Evolutionary conservation across 1,140 invertebrate genomes (phyloP).

Genomic region (Popillia japonica): DNA sequence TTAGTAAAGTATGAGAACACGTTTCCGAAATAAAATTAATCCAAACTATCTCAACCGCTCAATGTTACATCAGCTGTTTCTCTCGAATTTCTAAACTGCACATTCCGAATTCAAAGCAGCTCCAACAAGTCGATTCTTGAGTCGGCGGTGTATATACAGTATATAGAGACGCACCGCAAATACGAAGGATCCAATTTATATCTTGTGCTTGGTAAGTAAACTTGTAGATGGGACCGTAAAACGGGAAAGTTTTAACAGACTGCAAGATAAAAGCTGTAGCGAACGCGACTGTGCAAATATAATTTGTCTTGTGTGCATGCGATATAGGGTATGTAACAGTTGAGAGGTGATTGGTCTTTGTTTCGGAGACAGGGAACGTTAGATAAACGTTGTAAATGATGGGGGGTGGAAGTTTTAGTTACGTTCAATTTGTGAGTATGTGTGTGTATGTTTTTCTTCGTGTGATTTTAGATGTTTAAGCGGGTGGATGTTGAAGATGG

Average conservation of each 20-base stretch:
- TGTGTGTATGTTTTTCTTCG: too few relatives aligned
- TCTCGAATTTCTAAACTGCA: too few relatives aligned
- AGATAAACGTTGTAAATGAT: background rate
- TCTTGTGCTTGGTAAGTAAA: background rate
- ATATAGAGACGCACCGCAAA: too few relatives aligned
- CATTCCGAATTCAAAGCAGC: background rate
- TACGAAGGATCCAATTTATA: background rate
- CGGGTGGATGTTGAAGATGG: too few relatives aligned
- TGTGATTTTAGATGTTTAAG: too few relatives aligned
- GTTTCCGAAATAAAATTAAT: too few relatives aligned
- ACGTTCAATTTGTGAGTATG: too few relatives aligned
- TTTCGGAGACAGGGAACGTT: background rate
- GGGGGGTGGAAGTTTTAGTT: too few relatives aligned
- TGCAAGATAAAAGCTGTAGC: conserved; percentile 4
- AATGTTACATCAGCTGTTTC: too few relatives aligned
- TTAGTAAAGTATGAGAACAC: too few relatives aligned
- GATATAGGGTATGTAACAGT: background rate
- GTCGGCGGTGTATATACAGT: background rate
- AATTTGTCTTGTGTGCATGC: background rate
- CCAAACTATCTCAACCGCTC: too few relatives aligned
- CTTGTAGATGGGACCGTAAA: conserved; percentile 13
- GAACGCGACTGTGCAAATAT: conserved; percentile 13
- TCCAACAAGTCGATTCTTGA: background rate
- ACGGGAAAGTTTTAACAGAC: conserved; percentile 10
- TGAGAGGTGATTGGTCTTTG: conserved; percentile 9